Conservation (phyloP, 2,888 invertebrate genomes). For the Andrena bucephala region DNA sequence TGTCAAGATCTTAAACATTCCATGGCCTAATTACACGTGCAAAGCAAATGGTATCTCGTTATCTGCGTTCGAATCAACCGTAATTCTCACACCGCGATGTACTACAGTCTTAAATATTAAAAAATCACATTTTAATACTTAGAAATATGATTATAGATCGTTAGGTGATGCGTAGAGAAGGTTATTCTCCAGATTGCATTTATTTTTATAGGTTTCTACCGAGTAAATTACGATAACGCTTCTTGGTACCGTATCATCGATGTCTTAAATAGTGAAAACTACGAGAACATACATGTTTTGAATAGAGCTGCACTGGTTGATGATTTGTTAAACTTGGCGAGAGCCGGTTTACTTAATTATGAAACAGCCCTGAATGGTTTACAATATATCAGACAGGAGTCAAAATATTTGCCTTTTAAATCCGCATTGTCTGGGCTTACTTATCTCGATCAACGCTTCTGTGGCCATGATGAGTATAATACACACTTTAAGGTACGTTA, state of each 20-base stretch:
- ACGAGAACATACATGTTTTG: slow-evolving; percentile 86
- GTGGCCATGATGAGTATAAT: slow-evolving; percentile 77
- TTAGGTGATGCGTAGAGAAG: no score
- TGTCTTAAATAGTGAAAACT: slow-evolving; percentile 84
- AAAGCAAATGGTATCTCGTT: no score
- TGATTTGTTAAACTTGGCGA: slow-evolving; percentile 88
- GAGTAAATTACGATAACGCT: slow-evolving; percentile 87
- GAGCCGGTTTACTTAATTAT: slow-evolving; percentile 86
- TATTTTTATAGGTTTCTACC: slow-evolving; percentile 87
- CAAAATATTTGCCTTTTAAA: slow-evolving; percentile 90
- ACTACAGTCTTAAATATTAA: no score
- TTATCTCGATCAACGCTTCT: slow-evolving; percentile 85
- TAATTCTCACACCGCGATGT: no score
- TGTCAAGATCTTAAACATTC: no score
- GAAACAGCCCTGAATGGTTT: slow-evolving; percentile 87
- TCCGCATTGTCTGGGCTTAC: slow-evolving; percentile 87
- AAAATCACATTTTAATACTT: no score
- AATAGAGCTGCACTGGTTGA: slow-evolving; percentile 91
- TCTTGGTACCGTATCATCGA: slow-evolving; percentile 87
- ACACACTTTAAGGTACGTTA: slow-evolving; percentile 79
- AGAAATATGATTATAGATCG: no score
- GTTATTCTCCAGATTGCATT: neutral
- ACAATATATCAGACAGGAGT: slow-evolving; percentile 87
- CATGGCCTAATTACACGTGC: no score
- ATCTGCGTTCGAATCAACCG: no score